These are phyloP conservation scores for Standfussiana lucernea DNA, from an alignment of 2,888 invertebrate genomes.

Conservation along the genomic window DNA sequence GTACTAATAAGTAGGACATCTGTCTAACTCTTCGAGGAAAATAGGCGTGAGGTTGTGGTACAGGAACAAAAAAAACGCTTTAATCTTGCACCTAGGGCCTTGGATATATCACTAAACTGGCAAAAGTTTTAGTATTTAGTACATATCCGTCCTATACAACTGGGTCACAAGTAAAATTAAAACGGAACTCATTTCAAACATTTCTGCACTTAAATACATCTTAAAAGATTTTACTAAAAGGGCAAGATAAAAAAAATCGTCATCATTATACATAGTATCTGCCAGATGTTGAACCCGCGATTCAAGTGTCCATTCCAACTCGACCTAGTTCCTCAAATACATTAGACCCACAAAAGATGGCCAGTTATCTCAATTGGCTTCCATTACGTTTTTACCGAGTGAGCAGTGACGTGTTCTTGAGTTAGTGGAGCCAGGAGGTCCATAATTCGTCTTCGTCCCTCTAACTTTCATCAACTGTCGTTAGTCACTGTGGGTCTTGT, in stretches of 20 bases:
- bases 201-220: not conserved
- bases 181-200: not conserved
- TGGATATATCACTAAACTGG: not conserved
- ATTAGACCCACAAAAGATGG: constrained; percentile 15
- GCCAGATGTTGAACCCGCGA: constrained; percentile 7
- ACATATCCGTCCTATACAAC: not conserved
- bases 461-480: constrained; percentile 38
- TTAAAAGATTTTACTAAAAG: not conserved
- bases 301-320: not conserved
- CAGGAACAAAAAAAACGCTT: not conserved
- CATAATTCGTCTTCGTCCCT: constrained; percentile 28
- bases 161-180: not conserved
- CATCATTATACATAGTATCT: not conserved
- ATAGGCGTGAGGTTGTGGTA: not conserved
- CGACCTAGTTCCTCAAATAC: constrained; percentile 15
- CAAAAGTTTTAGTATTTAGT: not conserved
- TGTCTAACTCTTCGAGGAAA: not conserved
- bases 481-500: constrained; percentile 7
- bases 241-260: not conserved
- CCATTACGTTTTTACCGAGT: constrained; percentile 40
- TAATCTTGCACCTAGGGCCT: not conserved
- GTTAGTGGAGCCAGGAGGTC: not conserved
- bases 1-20: not conserved
- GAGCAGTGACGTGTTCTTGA: constrained; percentile 14
- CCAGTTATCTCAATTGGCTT: constrained; percentile 28